These are phyloP conservation scores for Helleia helle DNA, from an alignment of 2,888 invertebrate genomes.

Conservation along the genomic window DNA sequence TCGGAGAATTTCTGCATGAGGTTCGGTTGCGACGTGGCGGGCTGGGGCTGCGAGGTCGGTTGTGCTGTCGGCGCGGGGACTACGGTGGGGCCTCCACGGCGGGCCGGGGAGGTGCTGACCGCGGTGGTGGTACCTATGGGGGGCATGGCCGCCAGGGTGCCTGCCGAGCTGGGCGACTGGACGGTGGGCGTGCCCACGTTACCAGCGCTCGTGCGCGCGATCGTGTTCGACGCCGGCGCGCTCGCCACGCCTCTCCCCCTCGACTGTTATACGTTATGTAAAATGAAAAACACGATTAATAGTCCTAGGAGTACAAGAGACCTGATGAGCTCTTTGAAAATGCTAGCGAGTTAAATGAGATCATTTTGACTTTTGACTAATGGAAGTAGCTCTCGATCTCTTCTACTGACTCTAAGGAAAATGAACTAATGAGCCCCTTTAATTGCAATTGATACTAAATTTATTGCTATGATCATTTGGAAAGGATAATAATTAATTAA, in stretches of 20 bases:
- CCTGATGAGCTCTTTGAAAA: background rate
- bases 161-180: conserved; percentile 37
- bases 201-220: conserved; percentile 78
- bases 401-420: background rate
- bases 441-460: background rate
- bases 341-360: background rate
- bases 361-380: background rate
- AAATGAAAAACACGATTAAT: background rate
- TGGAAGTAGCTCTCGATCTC: background rate
- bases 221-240: conserved; percentile 62
- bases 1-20: conserved; percentile 93
- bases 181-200: conserved; percentile 56
- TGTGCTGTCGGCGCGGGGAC: conserved; percentile 64
- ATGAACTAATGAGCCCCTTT: background rate
- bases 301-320: background rate
- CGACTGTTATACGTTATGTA: conserved; percentile 38
- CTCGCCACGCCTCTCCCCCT: conserved; percentile 70
- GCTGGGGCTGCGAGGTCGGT: conserved; percentile 48
- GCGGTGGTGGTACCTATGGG: conserved; percentile 32
- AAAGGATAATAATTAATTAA: no score
- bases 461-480: no score
- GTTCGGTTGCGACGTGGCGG: conserved; percentile 76
- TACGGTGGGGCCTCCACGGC: conserved; percentile 59
- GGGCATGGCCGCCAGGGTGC: conserved; percentile 26
- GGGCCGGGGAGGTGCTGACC: conserved; percentile 44